phyloP scores from a whole-genome alignment of 2,888 invertebrate genomes.

The Amphipoea lucens region DNA sequence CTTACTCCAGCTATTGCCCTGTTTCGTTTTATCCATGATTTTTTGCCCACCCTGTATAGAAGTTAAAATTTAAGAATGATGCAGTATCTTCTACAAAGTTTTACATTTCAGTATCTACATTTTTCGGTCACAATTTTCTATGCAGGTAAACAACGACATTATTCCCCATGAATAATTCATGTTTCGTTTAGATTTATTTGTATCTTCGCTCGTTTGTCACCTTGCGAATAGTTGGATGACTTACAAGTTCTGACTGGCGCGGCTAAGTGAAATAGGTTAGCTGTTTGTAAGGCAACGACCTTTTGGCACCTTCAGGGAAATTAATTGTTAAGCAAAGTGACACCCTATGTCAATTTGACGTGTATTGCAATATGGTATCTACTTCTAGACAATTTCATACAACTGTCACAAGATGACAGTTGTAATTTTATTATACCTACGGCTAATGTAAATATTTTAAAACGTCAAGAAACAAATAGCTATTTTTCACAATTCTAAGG shows the following conservation, averaged over 20 bases:
- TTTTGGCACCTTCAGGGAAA: not conserved
- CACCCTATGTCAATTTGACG: not conserved
- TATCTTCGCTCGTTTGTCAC: constrained; percentile 39
- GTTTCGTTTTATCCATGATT: too few relatives aligned
- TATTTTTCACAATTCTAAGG: too few relatives aligned
- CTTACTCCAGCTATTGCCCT: too few relatives aligned
- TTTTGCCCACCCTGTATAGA: too few relatives aligned
- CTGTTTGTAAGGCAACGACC: constrained; percentile 13
- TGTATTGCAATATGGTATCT: not conserved
- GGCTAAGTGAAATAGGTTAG: constrained; percentile 37
- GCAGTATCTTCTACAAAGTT: not conserved
- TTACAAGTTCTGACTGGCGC: constrained; percentile 36
- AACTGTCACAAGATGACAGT: too few relatives aligned
- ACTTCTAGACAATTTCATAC: not conserved
- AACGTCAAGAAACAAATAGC: too few relatives aligned
- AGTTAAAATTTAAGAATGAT: too few relatives aligned
- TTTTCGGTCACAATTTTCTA: constrained; percentile 13
- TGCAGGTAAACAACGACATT: constrained; percentile 35
- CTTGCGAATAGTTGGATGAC: constrained; percentile 35
- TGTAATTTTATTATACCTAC: too few relatives aligned
- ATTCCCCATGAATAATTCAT: constrained; percentile 45
- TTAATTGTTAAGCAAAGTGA: not conserved
- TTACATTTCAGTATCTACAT: not conserved
- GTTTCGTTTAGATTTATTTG: constrained; percentile 38
- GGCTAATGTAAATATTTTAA: too few relatives aligned